Conservation (phyloP, 2,797 vertebrate genomes). For the Enteromius paludinosus region DNA sequence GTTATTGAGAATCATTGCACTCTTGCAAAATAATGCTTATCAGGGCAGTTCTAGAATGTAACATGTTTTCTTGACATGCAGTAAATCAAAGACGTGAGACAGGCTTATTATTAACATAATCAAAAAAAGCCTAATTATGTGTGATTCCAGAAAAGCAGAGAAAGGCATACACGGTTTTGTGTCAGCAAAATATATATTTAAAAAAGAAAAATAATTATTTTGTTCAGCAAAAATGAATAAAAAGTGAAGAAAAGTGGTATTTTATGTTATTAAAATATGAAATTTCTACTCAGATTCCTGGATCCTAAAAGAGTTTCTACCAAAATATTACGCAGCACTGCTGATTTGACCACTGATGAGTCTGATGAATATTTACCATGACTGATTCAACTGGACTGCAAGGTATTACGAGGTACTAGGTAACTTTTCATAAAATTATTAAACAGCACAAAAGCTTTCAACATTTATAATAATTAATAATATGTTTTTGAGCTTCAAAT, state of each 20-base stretch:
- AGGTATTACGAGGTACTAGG: too few species aligned
- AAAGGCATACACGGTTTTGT: not conserved
- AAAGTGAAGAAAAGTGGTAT: too few species aligned
- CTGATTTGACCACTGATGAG: not conserved
- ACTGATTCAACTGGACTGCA: not conserved
- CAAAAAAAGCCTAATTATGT: not conserved
- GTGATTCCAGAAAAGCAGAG: not conserved
- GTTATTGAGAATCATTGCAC: not conserved
- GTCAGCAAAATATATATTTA: not conserved
- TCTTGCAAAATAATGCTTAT: not conserved
- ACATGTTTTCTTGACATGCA: not conserved
- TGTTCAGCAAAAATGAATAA: not conserved
- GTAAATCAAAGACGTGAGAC: not conserved
- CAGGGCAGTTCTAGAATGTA: not conserved
- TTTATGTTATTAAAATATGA: not conserved
- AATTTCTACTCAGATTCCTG: not conserved
- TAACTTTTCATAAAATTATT: not conserved
- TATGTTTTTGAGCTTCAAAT: not conserved
- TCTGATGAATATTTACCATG: not conserved
- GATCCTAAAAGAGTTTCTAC: not conserved
- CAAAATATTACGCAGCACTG: not conserved
- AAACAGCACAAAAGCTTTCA: not conserved
- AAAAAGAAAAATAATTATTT: not conserved
- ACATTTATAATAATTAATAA: not conserved
- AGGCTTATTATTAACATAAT: not conserved